Evolutionary conservation across 2,888 invertebrate genomes (phyloP), one percentile per base, ranked within the genome.

Genomic region (Apotomis turbidana): DNA sequence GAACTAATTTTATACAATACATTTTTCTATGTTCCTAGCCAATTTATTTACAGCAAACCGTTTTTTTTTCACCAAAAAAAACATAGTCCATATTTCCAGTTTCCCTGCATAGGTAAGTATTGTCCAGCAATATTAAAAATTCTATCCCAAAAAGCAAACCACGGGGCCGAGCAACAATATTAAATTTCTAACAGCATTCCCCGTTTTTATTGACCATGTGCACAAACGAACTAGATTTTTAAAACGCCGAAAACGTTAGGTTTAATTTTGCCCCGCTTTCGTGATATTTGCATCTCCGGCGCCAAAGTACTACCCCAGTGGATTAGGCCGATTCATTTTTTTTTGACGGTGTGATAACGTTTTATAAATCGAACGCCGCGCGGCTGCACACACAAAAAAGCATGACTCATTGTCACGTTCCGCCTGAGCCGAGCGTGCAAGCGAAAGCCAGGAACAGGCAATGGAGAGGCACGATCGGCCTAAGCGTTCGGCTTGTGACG

Each of bases 191-290:
- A n/a, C 38, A n/a, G 15, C 44, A 46, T 41, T 9, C 27, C 46
- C 27, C 0, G 58, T 58, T 58, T 27, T 57, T 64, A 55, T 66
- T 57, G n/a, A 46, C 27, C 55, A n/a, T 55, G 44, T 55, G 54
- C 64, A 55, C 49, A 51, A 51, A 61, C 63, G 27, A 44, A 55
- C 54, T 64, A 54, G 54, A 54, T 54, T 57, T 66, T 66, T 9
- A 57, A 27, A 66, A 44, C 55, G 46, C 55, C 2, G 64, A 57
- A 46, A 66, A 57, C 55, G 55, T 44, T 55, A 46, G 66, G 66
- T 57, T 66, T 66, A 57, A 66, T 66, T 66, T 57, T 57, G 44
- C 27, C 46, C 55, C 41, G 36, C 66, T 57, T 57, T 66, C 55
- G 46, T 9, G 46, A 55, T 66, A 57, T 66, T 66, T 66, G 66